phyloP scores from a whole-genome alignment of 2,888 invertebrate genomes.

The Drosophila mimica region DNA sequence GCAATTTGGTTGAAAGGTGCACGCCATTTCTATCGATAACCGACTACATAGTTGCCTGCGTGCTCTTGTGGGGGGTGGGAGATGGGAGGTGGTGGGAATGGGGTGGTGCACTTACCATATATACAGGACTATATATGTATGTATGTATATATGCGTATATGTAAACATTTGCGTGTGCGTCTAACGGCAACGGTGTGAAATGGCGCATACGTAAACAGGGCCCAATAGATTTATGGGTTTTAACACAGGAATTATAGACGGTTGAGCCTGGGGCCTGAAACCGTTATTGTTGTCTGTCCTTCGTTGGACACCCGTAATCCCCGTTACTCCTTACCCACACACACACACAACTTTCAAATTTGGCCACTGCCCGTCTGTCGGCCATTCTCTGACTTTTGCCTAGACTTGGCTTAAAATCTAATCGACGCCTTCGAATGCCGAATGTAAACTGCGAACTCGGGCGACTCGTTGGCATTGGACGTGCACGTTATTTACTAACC shows the following conservation, averaged over 20 bases:
- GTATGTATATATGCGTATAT: conserved; percentile 6
- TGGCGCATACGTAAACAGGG: conserved; percentile 79
- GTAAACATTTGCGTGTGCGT: conserved; percentile 47
- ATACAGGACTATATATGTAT: not conserved
- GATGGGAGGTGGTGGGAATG: not conserved
- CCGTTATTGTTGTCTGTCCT: conserved; percentile 58
- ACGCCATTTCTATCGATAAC: conserved; percentile 66
- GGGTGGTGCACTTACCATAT: conserved; percentile 16
- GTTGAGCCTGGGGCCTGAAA: conserved; percentile 53
- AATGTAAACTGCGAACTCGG: not conserved
- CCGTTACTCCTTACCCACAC: conserved; percentile 1
- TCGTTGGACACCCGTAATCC: not conserved
- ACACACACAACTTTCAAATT: conserved; percentile 18
- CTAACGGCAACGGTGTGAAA: conserved; percentile 77
- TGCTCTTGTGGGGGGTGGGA: not conserved
- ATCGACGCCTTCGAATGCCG: conserved; percentile 60
- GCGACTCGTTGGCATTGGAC: conserved; percentile 49
- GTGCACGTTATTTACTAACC: conserved; percentile 77
- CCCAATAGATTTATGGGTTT: conserved; percentile 75
- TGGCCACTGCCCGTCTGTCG: conserved; percentile 19
- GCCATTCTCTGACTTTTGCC: conserved; percentile 57
- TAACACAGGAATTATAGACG: conserved; percentile 80
- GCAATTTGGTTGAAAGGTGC: conserved; percentile 74
- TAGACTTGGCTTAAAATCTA: conserved; percentile 68
- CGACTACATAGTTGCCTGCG: conserved; percentile 41